These are phyloP conservation scores for Lophius americanus DNA, from an alignment of 2,797 vertebrate species.

Conservation along the genomic window DNA sequence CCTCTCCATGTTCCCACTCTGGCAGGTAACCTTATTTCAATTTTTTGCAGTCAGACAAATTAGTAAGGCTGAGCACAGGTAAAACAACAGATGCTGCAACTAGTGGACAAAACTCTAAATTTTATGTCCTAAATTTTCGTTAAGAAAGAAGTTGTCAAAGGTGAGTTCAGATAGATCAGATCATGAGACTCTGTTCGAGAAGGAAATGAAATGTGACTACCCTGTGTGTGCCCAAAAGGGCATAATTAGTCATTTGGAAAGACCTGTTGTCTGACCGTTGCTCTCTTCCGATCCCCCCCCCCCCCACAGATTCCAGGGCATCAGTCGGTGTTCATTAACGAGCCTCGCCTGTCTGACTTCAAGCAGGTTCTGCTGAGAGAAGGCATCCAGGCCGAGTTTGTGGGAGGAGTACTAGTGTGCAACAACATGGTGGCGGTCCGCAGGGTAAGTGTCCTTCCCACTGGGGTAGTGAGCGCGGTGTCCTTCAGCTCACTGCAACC, in stretches of 20 bases:
- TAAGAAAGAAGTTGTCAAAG: constrained; percentile 1
- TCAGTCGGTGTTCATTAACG: constrained; percentile 99
- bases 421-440: constrained; percentile 98
- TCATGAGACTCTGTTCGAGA: constrained; percentile 4
- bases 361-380: constrained; percentile 97
- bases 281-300: constrained; percentile 6
- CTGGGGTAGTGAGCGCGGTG: neutral
- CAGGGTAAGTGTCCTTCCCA: constrained; percentile 85
- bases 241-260: neutral
- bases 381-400: constrained; percentile 98
- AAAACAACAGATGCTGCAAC: constrained; percentile 4
- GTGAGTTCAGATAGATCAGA: neutral
- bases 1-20: constrained; percentile 1
- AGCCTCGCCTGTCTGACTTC: constrained; percentile 97
- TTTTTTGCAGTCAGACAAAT: constrained; percentile 13
- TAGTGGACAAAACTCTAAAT: neutral
- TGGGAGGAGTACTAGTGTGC: constrained; percentile 97
- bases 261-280: neutral
- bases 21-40: constrained; percentile 18
- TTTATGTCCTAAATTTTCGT: neutral
- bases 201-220: neutral
- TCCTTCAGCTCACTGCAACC: constrained; percentile 27
- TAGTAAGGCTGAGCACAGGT: constrained; percentile 1
- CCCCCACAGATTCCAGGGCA: constrained; percentile 89
- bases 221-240: constrained; percentile 12